These are phyloP conservation scores for Rhorus exstirpatorius DNA, from an alignment of 2,888 invertebrate species.

Conservation along the genomic window DNA sequence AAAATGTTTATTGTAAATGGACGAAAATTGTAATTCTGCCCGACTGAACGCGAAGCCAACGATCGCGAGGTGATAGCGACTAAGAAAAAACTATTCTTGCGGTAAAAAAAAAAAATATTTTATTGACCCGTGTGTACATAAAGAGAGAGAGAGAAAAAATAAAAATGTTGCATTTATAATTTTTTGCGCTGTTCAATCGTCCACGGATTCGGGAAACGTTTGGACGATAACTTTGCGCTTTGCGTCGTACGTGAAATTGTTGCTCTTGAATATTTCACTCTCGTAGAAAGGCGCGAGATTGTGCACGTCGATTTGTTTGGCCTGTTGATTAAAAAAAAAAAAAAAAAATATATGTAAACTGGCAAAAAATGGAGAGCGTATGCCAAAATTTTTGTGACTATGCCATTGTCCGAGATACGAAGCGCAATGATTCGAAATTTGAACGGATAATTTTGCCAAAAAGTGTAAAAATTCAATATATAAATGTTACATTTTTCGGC, in stretches of 20 bases:
- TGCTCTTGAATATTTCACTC: constrained; percentile 95
- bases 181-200: constrained; percentile 73
- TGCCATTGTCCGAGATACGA: too few species aligned
- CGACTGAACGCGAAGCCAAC: too few species aligned
- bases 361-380: too few species aligned
- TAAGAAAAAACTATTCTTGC: constrained; percentile 33
- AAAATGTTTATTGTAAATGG: background rate
- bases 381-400: too few species aligned
- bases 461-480: too few species aligned
- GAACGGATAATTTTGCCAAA: too few species aligned
- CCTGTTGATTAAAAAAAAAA: constrained; percentile 88
- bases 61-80: background rate
- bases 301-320: constrained; percentile 95
- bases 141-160: constrained; percentile 37
- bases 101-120: constrained; percentile 60
- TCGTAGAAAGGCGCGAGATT: constrained; percentile 97
- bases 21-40: background rate
- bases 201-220: constrained; percentile 89
- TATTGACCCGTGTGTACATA: constrained; percentile 46
- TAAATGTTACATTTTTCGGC: too few species aligned
- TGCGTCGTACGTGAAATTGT: constrained; percentile 95
- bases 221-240: constrained; percentile 95
- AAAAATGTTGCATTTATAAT: constrained; percentile 36
- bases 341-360: too few species aligned
- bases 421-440: too few species aligned